Percentiles rank a stretch among this genome's conserved stretches.
Conservation (phyloP, 1,140 invertebrate genomes). For the Spodoptera litura region DNA sequence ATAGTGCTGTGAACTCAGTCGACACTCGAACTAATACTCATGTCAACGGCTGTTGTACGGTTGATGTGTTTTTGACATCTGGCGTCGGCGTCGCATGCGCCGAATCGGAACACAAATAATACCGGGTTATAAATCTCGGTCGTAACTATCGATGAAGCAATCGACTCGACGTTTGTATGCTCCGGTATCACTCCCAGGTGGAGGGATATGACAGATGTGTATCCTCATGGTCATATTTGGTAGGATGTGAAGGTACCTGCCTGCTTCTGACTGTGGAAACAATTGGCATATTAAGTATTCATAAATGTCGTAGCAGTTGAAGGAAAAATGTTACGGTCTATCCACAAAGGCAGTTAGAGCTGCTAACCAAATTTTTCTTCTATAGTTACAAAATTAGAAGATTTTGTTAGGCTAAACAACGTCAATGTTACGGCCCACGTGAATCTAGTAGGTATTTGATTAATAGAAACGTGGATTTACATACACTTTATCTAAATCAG, state of each 20-base stretch:
- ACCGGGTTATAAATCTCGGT: slow-evolving; percentile 43
- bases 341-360: too few species aligned
- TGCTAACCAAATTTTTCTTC: too few species aligned
- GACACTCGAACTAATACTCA: slow-evolving; percentile 22
- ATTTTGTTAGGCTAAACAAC: too few species aligned
- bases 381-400: too few species aligned
- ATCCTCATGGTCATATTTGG: slow-evolving; percentile 6
- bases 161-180: slow-evolving; percentile 30
- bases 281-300: too few species aligned
- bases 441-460: too few species aligned
- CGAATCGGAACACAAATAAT: slow-evolving; percentile 45
- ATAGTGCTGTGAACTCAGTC: slow-evolving; percentile 1
- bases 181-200: slow-evolving; percentile 5
- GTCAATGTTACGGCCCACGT: too few species aligned
- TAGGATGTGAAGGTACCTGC: not conserved
- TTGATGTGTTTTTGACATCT: slow-evolving; percentile 49
- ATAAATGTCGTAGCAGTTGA: too few species aligned
- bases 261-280: too few species aligned
- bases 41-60: slow-evolving; percentile 46
- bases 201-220: slow-evolving; percentile 6
- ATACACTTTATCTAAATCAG: too few species aligned
- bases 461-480: too few species aligned
- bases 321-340: too few species aligned
- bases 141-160: slow-evolving; percentile 45
- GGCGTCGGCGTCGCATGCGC: slow-evolving; percentile 42